Conservation (phyloP, 2,888 invertebrate species). For the Syritta pipiens region DNA sequence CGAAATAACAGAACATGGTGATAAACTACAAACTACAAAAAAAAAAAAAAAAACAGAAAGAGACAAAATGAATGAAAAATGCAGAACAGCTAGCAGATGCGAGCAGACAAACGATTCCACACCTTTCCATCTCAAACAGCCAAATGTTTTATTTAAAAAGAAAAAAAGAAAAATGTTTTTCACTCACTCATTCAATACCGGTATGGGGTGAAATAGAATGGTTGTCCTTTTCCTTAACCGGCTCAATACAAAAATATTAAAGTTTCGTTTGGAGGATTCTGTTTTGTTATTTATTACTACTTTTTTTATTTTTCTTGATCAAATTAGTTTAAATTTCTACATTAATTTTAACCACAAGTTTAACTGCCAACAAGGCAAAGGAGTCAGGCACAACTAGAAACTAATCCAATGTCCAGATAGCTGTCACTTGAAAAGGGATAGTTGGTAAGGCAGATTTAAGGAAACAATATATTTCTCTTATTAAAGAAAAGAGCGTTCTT, state of each 20-base stretch:
- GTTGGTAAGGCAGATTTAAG: no score
- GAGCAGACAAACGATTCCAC: not conserved
- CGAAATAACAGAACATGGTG: slow-evolving; percentile 7
- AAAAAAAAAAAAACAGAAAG: not conserved
- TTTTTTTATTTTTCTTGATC: not conserved
- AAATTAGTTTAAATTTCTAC: no score
- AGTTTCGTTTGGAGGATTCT: not conserved
- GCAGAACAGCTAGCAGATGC: not conserved
- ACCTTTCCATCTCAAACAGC: slow-evolving; percentile 7
- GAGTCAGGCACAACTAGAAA: no score
- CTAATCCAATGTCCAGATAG: no score
- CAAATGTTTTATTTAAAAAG: not conserved
- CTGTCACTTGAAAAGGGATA: no score
- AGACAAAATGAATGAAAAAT: not conserved
- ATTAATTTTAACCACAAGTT: no score
- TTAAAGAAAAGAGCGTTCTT: no score
- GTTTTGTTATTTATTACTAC: not conserved
- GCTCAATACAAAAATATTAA: slow-evolving; percentile 17
- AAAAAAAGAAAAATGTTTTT: not conserved
- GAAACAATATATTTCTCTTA: no score
- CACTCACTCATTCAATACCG: slow-evolving; percentile 34
- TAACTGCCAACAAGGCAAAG: no score
- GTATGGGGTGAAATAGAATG: slow-evolving; percentile 6
- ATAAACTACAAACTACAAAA: not conserved
- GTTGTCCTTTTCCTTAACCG: slow-evolving; percentile 22